Conservation (phyloP, 2,888 invertebrate species). For the Lepidocyrtinus sp. region DNA sequence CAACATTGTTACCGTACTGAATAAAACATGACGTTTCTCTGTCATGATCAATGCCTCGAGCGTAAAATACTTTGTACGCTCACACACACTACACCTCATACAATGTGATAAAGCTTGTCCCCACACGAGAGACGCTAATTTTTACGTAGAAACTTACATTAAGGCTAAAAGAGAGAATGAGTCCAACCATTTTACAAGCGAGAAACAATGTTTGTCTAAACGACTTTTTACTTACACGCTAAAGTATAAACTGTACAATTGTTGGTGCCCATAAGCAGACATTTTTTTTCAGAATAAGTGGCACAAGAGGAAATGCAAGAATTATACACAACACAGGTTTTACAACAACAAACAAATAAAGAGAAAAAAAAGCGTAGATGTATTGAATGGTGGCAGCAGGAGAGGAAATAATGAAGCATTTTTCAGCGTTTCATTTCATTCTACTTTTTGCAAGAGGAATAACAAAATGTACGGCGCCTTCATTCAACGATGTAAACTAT, state of each 20-base stretch:
- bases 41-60: conserved; percentile 59
- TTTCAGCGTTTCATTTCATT: conserved; percentile 3
- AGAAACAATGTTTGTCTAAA: not conserved
- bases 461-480: too few species aligned
- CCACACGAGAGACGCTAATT: not conserved
- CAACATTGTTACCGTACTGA: conserved; percentile 17
- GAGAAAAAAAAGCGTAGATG: too few species aligned
- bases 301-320: conserved; percentile 61
- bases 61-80: not conserved
- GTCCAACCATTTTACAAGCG: not conserved
- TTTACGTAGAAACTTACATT: not conserved
- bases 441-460: not conserved
- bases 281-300: conserved; percentile 29
- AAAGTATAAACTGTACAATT: not conserved
- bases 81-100: not conserved
- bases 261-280: not conserved
- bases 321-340: conserved; percentile 35
- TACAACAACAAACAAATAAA: conserved; percentile 29
- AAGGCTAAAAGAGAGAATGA: not conserved
- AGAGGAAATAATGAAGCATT: not conserved
- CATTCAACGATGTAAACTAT: too few species aligned
- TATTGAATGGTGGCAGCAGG: too few species aligned
- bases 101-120: not conserved
- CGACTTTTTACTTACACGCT: not conserved
- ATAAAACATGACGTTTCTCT: conserved; percentile 47